A percentile compares a stretch with the other conserved stretches of the same genome.
Evolutionary conservation across 2,888 invertebrate species (phyloP).

Genomic region (Mesoligia furuncula): DNA sequence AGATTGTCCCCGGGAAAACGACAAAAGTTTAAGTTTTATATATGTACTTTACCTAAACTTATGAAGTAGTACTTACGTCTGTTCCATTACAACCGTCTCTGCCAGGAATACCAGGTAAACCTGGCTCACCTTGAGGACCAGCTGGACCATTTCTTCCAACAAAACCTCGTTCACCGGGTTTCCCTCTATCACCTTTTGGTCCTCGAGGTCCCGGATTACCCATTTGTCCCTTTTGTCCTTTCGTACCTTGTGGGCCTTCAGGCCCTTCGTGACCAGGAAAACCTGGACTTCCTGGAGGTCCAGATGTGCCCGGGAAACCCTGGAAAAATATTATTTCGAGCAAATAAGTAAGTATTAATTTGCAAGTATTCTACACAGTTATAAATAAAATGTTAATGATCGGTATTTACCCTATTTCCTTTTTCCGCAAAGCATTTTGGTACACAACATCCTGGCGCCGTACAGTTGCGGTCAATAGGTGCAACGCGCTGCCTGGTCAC

Average conservation of each 20-base stretch:
- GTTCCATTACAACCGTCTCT: conserved; percentile 99
- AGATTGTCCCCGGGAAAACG: background rate
- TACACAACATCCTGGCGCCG: conserved; percentile 93
- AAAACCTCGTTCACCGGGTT: conserved; percentile 96
- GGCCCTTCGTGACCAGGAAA: conserved; percentile 95
- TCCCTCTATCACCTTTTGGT: conserved; percentile 96
- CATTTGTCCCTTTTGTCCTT: conserved; percentile 96
- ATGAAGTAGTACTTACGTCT: conserved; percentile 92
- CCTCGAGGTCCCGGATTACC: conserved; percentile 96
- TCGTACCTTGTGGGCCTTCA: conserved; percentile 96
- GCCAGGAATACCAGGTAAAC: conserved; percentile 95
- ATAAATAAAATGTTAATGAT: background rate
- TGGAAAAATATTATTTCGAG: conserved; percentile 71
- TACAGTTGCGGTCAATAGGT: conserved; percentile 91
- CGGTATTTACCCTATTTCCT: conserved; percentile 93
- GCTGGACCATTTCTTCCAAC: conserved; percentile 83
- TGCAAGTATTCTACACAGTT: background rate
- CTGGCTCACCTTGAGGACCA: conserved; percentile 93
- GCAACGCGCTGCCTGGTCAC: conserved; percentile 82
- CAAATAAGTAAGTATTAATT: conserved; percentile 3
- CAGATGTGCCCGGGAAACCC: conserved; percentile 94
- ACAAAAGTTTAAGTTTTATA: background rate
- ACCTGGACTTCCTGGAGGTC: conserved; percentile 94
- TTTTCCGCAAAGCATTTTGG: conserved; percentile 97
- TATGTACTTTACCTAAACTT: background rate